phyloP scores from a whole-genome alignment of 2,797 vertebrate species.

The Sphenodon punctatus region DNA sequence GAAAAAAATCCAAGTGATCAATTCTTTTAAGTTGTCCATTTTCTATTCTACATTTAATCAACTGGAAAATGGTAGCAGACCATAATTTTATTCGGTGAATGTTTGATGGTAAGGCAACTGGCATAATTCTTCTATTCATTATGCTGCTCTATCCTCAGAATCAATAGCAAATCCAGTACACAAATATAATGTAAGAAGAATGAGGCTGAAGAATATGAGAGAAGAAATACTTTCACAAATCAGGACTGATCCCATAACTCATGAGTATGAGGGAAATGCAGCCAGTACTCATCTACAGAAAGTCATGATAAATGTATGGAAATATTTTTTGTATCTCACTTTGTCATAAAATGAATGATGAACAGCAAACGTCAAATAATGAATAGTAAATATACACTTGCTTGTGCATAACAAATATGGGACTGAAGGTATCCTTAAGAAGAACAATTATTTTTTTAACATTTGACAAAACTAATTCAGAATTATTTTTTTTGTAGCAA shows the following conservation, averaged over 20 bases:
- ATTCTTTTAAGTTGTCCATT: not conserved
- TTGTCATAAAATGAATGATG: not conserved
- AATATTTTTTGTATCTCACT: not conserved
- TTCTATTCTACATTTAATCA: not conserved
- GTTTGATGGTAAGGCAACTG: not conserved
- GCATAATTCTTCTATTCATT: not conserved
- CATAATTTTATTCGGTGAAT: slow-evolving; percentile 4
- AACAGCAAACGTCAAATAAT: accelerated
- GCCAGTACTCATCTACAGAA: accelerated
- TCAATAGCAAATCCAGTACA: not conserved
- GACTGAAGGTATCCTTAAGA: not conserved
- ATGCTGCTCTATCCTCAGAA: not conserved
- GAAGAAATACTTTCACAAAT: not conserved
- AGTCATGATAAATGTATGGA: not conserved
- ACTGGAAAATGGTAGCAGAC: not conserved
- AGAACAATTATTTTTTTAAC: not conserved
- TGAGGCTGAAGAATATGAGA: not conserved
- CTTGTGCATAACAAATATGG: not conserved
- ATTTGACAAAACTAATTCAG: not conserved
- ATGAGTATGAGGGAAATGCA: not conserved
- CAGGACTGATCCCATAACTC: not conserved
- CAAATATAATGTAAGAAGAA: not conserved
- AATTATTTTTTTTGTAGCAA: too few species aligned
- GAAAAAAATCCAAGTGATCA: slow-evolving; percentile 28
- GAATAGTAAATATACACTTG: not conserved